Conservation (phyloP, 2,797 vertebrate genomes). For the Typhlichthys subterraneus region DNA sequence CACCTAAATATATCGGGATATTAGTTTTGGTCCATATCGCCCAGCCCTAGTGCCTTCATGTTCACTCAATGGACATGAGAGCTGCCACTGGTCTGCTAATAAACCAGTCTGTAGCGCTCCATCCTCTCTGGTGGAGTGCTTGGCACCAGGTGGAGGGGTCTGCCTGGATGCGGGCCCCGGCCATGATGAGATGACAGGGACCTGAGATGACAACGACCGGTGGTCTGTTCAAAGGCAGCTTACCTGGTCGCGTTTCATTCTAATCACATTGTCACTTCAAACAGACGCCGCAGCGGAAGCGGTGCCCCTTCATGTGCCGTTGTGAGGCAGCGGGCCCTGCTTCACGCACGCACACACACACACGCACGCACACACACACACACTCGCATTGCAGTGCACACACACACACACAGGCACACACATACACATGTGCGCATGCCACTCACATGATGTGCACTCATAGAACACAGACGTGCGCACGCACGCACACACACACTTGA, state of each 20-base stretch:
- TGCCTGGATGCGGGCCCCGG: not conserved
- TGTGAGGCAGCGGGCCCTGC: not conserved
- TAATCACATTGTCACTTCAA: conserved; percentile 20
- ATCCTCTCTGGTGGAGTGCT: not conserved
- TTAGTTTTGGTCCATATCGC: too few relatives aligned
- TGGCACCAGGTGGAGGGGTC: not conserved
- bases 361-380: not conserved
- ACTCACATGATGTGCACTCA: too few relatives aligned
- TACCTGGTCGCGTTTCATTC: conserved; percentile 10
- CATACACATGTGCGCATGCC: not conserved
- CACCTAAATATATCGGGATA: too few relatives aligned
- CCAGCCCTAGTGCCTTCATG: too few relatives aligned
- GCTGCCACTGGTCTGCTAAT: too few relatives aligned
- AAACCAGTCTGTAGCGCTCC: too few relatives aligned
- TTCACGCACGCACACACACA: not conserved
- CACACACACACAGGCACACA: not conserved
- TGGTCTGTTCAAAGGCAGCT: conserved; percentile 11
- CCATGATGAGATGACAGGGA: not conserved
- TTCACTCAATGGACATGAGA: too few relatives aligned
- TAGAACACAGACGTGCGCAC: too few relatives aligned
- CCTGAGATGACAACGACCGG: not conserved
- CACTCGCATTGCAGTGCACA: too few relatives aligned
- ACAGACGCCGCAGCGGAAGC: conserved; percentile 7
- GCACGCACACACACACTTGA: too few relatives aligned
- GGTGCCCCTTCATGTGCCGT: conserved; percentile 8